Evolutionary conservation across 2,113 vertebrate species (phyloP).

Genomic region (Epinephelus fuscoguttatus): DNA sequence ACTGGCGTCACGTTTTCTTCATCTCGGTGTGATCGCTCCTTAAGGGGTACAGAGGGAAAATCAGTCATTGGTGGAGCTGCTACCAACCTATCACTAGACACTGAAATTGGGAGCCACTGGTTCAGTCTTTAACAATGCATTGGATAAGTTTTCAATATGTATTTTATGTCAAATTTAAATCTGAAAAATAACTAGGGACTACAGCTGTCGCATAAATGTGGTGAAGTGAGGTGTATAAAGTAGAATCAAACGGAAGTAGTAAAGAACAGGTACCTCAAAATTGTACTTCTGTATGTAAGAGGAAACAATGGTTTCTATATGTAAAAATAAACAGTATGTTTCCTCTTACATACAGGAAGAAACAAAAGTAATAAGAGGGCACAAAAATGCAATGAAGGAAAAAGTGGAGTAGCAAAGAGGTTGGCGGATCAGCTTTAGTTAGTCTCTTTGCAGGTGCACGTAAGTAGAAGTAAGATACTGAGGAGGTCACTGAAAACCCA

Average conservation of each 20-base stretch:
- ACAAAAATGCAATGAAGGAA: neutral
- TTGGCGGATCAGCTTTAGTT: neutral
- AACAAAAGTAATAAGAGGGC: neutral
- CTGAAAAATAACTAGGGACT: neutral
- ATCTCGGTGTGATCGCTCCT: no score
- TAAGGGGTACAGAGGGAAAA: neutral
- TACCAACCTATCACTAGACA: no score
- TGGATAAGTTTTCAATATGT: neutral
- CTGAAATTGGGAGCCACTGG: no score
- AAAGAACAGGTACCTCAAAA: neutral
- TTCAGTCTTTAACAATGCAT: neutral
- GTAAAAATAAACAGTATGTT: no score
- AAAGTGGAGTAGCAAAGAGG: neutral
- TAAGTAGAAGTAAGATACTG: neutral
- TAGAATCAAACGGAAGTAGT: neutral
- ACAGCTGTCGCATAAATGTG: neutral
- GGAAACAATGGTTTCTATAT: neutral
- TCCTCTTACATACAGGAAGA: neutral
- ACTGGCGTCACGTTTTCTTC: no score
- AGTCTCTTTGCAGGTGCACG: neutral
- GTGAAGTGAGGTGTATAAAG: neutral
- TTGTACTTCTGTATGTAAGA: neutral
- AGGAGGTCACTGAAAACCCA: slow-evolving; percentile 15
- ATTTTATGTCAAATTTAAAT: neutral
- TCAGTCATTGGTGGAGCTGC: neutral